Evolutionary conservation across 53 echinoderm and acorn worm species (phyloP).

Genomic region (Crossaster papposus): DNA sequence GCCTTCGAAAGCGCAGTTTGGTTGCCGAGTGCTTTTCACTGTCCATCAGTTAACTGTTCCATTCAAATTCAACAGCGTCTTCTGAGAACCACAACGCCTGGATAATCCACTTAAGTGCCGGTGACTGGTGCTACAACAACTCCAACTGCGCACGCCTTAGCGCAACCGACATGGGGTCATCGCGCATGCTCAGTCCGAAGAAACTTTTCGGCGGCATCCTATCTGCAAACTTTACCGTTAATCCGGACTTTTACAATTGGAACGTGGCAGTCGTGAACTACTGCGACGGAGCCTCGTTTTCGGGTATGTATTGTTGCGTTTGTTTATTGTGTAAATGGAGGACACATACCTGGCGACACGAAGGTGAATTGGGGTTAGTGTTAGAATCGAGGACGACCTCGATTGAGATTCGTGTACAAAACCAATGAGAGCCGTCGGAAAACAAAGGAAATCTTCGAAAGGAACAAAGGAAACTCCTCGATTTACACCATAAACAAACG

Average conservation of each 20-base stretch:
- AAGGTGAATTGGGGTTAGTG: too few species aligned
- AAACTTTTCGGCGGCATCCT: slow-evolving; percentile 65
- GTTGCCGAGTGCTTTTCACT: neutral
- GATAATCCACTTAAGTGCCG: slow-evolving; percentile 70
- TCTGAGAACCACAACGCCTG: slow-evolving; percentile 46
- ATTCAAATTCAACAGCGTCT: neutral
- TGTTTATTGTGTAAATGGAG: too few species aligned
- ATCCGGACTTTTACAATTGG: slow-evolving; percentile 92
- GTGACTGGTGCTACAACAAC: slow-evolving; percentile 78
- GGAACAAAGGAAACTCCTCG: too few species aligned
- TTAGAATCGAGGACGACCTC: too few species aligned
- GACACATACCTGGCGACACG: too few species aligned
- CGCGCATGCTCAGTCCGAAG: slow-evolving; percentile 12
- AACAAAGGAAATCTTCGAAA: too few species aligned
- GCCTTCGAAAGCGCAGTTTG: too few species aligned
- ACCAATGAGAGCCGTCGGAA: too few species aligned
- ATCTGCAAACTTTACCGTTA: slow-evolving; percentile 63
- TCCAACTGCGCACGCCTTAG: slow-evolving; percentile 69
- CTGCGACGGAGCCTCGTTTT: slow-evolving; percentile 89
- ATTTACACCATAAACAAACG: too few species aligned
- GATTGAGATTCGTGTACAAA: too few species aligned
- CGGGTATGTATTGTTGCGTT: slow-evolving; percentile 60
- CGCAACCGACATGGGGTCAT: slow-evolving; percentile 70
- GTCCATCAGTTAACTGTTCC: neutral
- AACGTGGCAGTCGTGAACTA: slow-evolving; percentile 73